Conservation (phyloP, 2,113 vertebrate genomes). For the Ia io region DNA sequence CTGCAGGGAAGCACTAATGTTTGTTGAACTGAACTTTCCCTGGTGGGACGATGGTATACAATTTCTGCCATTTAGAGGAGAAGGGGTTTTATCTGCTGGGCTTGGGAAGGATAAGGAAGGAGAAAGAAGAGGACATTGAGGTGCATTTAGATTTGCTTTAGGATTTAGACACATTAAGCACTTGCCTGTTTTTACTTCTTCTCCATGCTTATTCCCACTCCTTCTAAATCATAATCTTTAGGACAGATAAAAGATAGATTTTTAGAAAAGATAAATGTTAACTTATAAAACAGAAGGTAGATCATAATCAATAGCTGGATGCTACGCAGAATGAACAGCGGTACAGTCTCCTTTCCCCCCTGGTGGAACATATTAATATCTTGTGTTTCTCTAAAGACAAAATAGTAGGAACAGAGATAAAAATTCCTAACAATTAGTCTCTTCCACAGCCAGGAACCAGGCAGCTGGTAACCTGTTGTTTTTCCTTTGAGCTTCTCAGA, state of each 20-base stretch:
- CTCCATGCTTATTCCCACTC: neutral
- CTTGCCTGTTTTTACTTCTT: neutral
- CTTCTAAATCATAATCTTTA: neutral
- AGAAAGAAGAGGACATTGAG: fast-evolving
- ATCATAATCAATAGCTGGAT: neutral
- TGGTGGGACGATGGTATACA: fast-evolving
- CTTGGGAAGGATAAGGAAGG: too few species aligned
- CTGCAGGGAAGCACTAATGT: neutral
- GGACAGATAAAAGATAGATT: neutral
- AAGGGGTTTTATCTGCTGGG: neutral
- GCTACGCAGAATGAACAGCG: neutral
- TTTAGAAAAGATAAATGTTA: neutral
- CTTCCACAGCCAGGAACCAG: conserved; percentile 11
- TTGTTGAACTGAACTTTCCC: neutral
- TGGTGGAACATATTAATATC: neutral
- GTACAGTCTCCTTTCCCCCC: neutral
- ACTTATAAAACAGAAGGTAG: neutral
- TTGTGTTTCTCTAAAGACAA: neutral
- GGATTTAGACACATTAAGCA: neutral
- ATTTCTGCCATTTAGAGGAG: neutral
- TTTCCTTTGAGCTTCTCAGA: conserved; percentile 61
- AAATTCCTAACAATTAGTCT: conserved; percentile 46
- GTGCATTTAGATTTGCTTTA: neutral
- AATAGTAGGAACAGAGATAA: neutral
- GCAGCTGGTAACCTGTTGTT: conserved; percentile 63